Percentiles rank a stretch among this genome's conserved stretches.
These are phyloP conservation scores for Brevimyrus niger DNA, from an alignment of 2,113 vertebrate species.

Conservation along the genomic window DNA sequence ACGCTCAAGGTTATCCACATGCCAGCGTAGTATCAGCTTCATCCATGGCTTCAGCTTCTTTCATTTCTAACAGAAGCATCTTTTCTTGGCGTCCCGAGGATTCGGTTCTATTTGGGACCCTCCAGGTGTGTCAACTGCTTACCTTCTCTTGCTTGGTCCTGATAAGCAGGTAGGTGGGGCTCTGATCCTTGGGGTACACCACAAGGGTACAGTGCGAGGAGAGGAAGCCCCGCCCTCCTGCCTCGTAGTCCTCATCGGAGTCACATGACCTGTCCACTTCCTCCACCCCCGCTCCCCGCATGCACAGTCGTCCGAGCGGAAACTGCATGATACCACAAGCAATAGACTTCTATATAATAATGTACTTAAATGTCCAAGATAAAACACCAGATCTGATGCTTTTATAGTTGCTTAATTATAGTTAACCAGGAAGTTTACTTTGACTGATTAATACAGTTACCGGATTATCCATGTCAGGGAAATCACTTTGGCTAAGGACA, in stretches of 20 bases:
- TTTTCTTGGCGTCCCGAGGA: too few relatives aligned
- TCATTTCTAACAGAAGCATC: background rate
- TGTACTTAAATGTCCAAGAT: background rate
- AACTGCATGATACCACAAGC: slow-evolving; percentile 45
- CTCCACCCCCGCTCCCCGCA: slow-evolving; percentile 69
- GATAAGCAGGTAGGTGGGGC: slow-evolving; percentile 78
- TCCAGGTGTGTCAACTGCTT: background rate
- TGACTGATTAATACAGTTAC: background rate
- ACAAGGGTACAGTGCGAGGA: slow-evolving; percentile 77
- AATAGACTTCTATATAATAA: background rate
- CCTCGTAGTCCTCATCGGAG: slow-evolving; percentile 82
- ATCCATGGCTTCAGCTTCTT: background rate
- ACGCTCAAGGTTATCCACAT: background rate
- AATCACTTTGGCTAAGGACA: background rate
- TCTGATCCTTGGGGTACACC: slow-evolving; percentile 77
- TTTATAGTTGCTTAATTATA: background rate
- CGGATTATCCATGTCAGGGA: background rate
- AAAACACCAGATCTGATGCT: background rate
- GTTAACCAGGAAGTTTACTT: background rate
- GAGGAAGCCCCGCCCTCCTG: slow-evolving; percentile 66
- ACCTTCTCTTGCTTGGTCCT: slow-evolving; percentile 86
- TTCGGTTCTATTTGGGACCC: background rate
- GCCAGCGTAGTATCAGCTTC: background rate
- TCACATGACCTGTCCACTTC: slow-evolving; percentile 84
- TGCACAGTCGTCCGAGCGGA: slow-evolving; percentile 70